phyloP scores from a whole-genome alignment of 2,113 vertebrate genomes.

The Macquaria australasica region DNA sequence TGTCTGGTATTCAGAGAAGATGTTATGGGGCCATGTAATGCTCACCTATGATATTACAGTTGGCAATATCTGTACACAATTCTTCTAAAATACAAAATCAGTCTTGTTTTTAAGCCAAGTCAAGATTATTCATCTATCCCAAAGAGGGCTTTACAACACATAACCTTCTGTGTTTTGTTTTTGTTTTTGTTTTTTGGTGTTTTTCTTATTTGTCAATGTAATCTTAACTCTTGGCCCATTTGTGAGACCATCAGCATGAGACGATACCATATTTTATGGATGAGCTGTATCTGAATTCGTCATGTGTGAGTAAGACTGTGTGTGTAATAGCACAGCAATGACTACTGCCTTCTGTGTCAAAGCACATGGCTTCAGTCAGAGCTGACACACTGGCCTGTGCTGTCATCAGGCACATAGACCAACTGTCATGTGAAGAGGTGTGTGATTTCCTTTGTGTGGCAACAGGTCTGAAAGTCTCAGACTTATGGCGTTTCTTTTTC shows the following conservation, averaged over 20 bases:
- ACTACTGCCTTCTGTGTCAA: conserved; percentile 34
- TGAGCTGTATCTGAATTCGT: conserved; percentile 37
- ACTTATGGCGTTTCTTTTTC: not conserved
- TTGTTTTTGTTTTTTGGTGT: not conserved
- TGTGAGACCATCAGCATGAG: not conserved
- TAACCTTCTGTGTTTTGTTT: not conserved
- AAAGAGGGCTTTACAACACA: not conserved
- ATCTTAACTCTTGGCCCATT: not conserved
- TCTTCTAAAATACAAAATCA: not conserved
- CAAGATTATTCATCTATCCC: not conserved
- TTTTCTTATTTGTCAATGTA: not conserved
- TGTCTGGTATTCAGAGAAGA: not conserved
- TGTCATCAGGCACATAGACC: conserved; percentile 55
- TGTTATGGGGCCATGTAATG: not conserved
- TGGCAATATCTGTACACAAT: not conserved
- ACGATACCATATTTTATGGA: conserved; percentile 1
- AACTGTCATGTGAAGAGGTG: conserved; percentile 57
- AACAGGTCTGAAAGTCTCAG: conserved; percentile 3
- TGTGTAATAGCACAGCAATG: conserved; percentile 39
- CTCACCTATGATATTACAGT: not conserved
- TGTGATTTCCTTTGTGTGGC: not conserved
- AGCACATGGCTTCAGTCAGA: conserved; percentile 71
- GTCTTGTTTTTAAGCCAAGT: not conserved
- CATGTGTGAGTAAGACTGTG: conserved; percentile 50
- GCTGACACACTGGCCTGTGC: conserved; percentile 58